Base-by-base conservation (phyloP, 2,888 invertebrate genomes). In the Brachylomia viminalis region DNA sequence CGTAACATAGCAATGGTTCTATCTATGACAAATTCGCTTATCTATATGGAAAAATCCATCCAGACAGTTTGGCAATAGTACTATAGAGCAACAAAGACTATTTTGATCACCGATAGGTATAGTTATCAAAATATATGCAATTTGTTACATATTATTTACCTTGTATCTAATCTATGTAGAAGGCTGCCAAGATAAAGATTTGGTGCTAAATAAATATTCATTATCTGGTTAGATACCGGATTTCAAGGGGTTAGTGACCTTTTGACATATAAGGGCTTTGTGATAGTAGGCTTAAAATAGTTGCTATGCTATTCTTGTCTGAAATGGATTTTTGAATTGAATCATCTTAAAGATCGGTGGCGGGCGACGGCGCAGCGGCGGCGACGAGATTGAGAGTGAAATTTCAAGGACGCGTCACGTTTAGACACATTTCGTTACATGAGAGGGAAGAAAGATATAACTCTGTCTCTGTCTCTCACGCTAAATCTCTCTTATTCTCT, bases 191-290 rank as follows among this genome's bases (percentile, higher is more conserved):
- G 86, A 84, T 84, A 79, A 85, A 75, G 64, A 71, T 84, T 82
- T 69, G 52, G 66, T 82, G 82, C 83, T 78, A 82, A 82, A 83
- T 83, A 85, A 83, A 85, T 75, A 78, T 72, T 59, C 42, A 85
- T 58, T 73, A 82, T 78, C 82, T 67, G n/a, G 0, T 15, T 27
- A 58, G 72, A 82, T 80, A 74, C 56, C 52, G 38, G 38, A 74
- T 52, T 72, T 68, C 61, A 61, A n/a, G 54, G 49, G 82, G 64
- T 78, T 33, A 75, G 2, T 72, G 72, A 78, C 78, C 85, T 66
- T 72, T 82, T 85, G 74, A 52, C 79, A 70, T 59, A 17, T 62
- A 59, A 75, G 56, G 79, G 65, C 1, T 73, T 56, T n/a, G 42
- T 52, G 42, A 38, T 75, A 61, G 42, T 15, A 8, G 27, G 8